phyloP scores from a whole-genome alignment of 2,113 vertebrate genomes.

The Anoura caudifer region DNA sequence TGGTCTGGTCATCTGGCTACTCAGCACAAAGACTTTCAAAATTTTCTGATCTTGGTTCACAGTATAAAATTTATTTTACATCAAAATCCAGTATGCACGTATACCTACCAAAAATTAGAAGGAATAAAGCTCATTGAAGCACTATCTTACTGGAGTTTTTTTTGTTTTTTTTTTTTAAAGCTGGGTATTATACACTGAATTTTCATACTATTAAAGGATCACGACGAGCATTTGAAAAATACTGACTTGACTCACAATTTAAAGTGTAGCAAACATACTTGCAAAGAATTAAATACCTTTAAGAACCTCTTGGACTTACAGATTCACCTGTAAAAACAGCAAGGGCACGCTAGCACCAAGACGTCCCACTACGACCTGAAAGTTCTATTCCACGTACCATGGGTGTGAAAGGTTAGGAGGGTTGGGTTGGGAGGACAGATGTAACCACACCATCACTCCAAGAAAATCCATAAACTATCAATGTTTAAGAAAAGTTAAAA shows the following conservation, averaged over 20 bases:
- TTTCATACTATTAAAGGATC: background rate
- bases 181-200: background rate
- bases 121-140: background rate
- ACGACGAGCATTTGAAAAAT: slow-evolving; percentile 7
- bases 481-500: background rate
- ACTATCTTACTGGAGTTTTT: background rate
- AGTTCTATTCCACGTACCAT: background rate
- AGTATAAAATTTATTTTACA: slow-evolving; percentile 10
- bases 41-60: background rate
- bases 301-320: background rate
- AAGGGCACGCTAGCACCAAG: background rate
- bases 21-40: background rate
- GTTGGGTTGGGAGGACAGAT: background rate
- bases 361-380: background rate
- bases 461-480: background rate
- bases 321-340: background rate
- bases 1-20: background rate
- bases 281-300: slow-evolving; percentile 6
- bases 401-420: background rate
- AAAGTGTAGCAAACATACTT: background rate
- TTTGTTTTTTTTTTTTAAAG: background rate
- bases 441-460: background rate
- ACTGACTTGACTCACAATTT: background rate
- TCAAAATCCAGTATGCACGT: background rate
- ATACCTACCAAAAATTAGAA: background rate